Evolutionary conservation across 2,888 invertebrate genomes (phyloP), one percentile per base, ranked within the genome.

Genomic region (Strigamia crassipes): DNA sequence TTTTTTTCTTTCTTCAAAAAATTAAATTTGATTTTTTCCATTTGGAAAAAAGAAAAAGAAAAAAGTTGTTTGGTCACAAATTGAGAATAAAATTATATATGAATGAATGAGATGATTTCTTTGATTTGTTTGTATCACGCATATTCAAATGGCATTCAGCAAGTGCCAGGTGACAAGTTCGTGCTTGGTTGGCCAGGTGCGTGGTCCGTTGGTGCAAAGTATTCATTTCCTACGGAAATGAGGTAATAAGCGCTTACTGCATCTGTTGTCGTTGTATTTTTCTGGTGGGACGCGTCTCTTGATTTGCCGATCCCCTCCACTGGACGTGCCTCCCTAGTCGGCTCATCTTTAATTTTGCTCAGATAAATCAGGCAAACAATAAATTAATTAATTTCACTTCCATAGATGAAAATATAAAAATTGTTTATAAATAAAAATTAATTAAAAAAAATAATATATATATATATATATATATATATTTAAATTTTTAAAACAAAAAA

Each of bases 81-180:
- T 21, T 8, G 66, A 73, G n/a, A 56, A n/a, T n/a, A 51, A 56
- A 56, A 56, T 56, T 56, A 56, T 56, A 56, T 56, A 56, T 18
- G 56, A 56, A 4, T 56, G 8, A 56, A 4, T 21, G 18, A n/a
- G n/a, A 56, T 56, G 18, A 18, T 73, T 73, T 73, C 73, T 73
- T 73, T 73, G 73, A 73, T 73, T 73, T 73, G 31, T 56, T 56
- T 56, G 18, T 56, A 56, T 56, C 73, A 73, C 73, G 73, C 73
- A 31, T 15, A n/a, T 73, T 73, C 15, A 27, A n/a, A 31, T 10
- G 73, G 73, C 27, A 73, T 73, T 73, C 10, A 31, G 31, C 73
- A 73, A 73, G 73, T 73, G 73, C 73, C 73, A 73, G 73, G 73
- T 73, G 73, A 73, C 73, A 73, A 73, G 73, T 73, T 73, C 73